Evolutionary conservation across 2,888 invertebrate genomes (phyloP), one percentile per base, ranked within the genome.

Genomic region (Reticulitermes lucifugus): DNA sequence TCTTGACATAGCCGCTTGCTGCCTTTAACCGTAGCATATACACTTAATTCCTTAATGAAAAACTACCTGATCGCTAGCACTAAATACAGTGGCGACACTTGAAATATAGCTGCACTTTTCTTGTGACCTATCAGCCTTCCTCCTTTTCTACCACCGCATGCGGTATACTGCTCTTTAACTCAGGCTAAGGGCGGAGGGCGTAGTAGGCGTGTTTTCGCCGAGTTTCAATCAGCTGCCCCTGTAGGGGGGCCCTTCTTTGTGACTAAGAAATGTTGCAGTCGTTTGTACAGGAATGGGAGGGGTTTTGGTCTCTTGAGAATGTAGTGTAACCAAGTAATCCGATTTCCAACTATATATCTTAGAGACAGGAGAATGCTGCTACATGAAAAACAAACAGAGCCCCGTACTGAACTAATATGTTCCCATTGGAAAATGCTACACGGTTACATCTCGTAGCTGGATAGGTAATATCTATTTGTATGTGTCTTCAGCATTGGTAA

Each of bases 241-340:
- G 59, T 59, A 75, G 75, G 83, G 55, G 81, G 83, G 83, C 55
- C 83, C 75, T 75, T 83, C 75, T 75, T 75, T 81, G 81, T 81
- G 81, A 85, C 85, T 85, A 81, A 85, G 85, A 85, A 73, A 85
- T 85, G 85, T 85, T 70, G 71, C 80, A 35, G 71, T 71, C 81
- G 81, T 85, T 81, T 85, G 59, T 82, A 81, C 81, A n/a, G 59
- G 81, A 80, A 55, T 70, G 55, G 79, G 85, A 35, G 71, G 65
- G 59, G 55, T 51, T 77, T 59, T 70, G 55, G 29, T 81, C 81
- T 80, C 84, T 41, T 29, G 80, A 85, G 85, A 85, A 55, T 85
- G 73, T 85, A 85, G 65, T 85, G 85, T 85, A 81, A 85, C 51
- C 80, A 55, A 85, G 85, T 85, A 85, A 85, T 85, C 81, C 60